These are phyloP conservation scores for Microcaecilia unicolor DNA, from an alignment of 2,797 vertebrate species.

Conservation along the genomic window DNA sequence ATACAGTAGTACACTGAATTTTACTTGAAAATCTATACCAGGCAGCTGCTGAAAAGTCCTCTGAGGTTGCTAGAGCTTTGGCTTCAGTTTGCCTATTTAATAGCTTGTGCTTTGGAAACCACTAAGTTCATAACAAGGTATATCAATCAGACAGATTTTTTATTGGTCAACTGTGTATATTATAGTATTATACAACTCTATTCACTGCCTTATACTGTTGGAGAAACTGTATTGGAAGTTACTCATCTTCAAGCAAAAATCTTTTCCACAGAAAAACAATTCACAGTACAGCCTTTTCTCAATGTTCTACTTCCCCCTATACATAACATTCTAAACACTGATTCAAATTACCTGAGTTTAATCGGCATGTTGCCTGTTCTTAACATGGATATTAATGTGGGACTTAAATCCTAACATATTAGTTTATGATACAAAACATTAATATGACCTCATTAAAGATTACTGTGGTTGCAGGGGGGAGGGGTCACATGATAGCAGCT, in stretches of 20 bases:
- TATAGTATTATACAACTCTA: constrained; percentile 35
- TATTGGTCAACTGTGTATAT: constrained; percentile 44
- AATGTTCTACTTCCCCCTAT: constrained; percentile 38
- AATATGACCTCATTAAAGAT: too few relatives aligned
- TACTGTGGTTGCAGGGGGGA: too few relatives aligned
- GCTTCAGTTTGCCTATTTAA: constrained; percentile 61
- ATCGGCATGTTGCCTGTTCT: too few relatives aligned
- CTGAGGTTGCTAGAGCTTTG: constrained; percentile 53
- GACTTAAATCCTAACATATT: too few relatives aligned
- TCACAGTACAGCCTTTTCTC: constrained; percentile 32
- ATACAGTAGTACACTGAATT: constrained; percentile 20
- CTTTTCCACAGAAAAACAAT: constrained; percentile 25
- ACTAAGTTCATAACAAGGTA: constrained; percentile 51
- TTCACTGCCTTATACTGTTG: constrained; percentile 37
- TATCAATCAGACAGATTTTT: constrained; percentile 51
- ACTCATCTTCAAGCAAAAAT: constrained; percentile 41
- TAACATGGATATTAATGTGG: too few relatives aligned
- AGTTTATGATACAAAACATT: too few relatives aligned
- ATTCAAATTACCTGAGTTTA: too few relatives aligned
- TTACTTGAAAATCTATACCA: constrained; percentile 45
- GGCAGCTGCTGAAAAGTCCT: constrained; percentile 45
- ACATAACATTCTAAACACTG: too few relatives aligned
- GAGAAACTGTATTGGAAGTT: constrained; percentile 17
- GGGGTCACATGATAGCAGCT: too few relatives aligned
- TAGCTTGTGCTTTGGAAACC: constrained; percentile 41